Evolutionary conservation across 1,140 invertebrate species (phyloP), one percentile per base, ranked within the genome.

Genomic region (Calycopis cecrops): DNA sequence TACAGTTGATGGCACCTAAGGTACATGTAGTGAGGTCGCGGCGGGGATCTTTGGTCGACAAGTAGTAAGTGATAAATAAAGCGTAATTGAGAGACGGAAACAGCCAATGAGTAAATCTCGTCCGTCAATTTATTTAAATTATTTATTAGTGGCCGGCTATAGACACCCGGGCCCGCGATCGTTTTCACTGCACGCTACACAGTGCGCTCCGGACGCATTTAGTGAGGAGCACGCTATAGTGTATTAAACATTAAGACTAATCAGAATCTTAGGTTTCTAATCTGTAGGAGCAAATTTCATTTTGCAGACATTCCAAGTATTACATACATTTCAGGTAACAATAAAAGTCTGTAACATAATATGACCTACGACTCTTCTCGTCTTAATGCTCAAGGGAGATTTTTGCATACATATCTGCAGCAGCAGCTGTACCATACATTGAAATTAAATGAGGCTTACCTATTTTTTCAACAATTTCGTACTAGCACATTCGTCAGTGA

Each of bases 101-200:
- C 81, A 76, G 73, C 74, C 83, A 86, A 86, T 86, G 81, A 86
- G 83, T 86, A 86, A 86, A 86, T 86, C 83, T 86, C 83, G 81
- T 85, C 81, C 81, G 83, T 86, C 83, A 86, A 86, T 86, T 86
- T 86, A 80, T 86, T 86, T 81, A 86, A 86, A 86, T 86, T 83
- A 86, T 86, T 86, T 86, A 86, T 86, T 86, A 86, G 83, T 84
- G 80, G 69, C 67, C 73, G 67, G 77, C 78, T 79, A 84, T 84
- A 86, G 83, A 86, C 83, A 84, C 80, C 80, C 80, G 75, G 58
- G 62, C 51, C 65, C 76, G 72, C 65, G 79, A 82, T 85, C 81
- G 79, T 70, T 76, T 79, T 78, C 76, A 76, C 72, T 67, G 65
- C 62, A 58, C 72, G 79, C 76, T 83, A 76, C 79, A 79, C 71